A percentile compares a stretch with the other conserved stretches of the same genome.
Conservation (phyloP, 2,797 vertebrate genomes). For the Phoebastria nigripes region DNA sequence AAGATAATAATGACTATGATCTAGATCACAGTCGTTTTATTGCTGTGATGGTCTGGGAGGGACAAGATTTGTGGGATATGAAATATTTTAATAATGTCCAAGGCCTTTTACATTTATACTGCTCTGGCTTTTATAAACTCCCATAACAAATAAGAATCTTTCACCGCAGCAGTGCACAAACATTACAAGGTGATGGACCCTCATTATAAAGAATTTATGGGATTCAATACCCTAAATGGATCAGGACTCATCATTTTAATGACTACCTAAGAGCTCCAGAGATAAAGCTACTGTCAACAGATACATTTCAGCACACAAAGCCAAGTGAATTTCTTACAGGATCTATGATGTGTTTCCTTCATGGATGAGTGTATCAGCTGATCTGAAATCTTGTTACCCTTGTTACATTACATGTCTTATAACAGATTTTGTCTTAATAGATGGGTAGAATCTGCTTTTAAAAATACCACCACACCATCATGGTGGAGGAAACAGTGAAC, state of each 20-base stretch:
- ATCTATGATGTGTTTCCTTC: not conserved
- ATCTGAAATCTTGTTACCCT: not conserved
- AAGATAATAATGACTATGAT: not conserved
- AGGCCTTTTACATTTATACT: not conserved
- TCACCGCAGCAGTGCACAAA: not conserved
- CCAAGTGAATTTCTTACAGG: not conserved
- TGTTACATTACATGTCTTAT: not conserved
- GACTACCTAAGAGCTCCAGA: not conserved
- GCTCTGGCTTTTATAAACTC: not conserved
- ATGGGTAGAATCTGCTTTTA: not conserved
- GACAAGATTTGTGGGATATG: not conserved
- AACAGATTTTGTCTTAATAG: not conserved
- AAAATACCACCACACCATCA: not conserved
- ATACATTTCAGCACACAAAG: not conserved
- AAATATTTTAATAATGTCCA: not conserved
- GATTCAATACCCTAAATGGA: not conserved
- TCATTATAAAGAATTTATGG: not conserved
- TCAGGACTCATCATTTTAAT: not conserved
- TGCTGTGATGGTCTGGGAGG: not conserved
- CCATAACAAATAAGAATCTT: not conserved
- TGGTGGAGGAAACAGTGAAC: fast-evolving
- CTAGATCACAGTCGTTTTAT: fast-evolving
- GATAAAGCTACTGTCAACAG: not conserved
- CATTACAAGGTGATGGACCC: not conserved
- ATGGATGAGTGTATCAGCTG: not conserved